A percentile compares a stretch with the other conserved stretches of the same genome.
Conservation (phyloP, 1,140 invertebrate species). For the Drosophila novamexicana region DNA sequence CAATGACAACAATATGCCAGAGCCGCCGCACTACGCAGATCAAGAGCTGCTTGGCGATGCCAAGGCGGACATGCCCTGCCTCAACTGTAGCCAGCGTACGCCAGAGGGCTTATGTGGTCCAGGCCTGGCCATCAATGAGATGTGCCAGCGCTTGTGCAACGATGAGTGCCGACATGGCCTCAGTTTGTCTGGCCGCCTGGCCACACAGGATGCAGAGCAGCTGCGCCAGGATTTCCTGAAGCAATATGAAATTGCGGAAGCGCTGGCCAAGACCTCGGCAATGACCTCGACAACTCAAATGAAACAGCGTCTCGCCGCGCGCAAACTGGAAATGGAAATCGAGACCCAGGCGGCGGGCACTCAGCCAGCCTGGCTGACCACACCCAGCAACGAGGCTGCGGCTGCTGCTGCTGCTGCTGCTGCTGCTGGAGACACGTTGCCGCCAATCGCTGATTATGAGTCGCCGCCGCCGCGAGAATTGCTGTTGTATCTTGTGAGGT, state of each 20-base stretch:
- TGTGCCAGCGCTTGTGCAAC: constrained; percentile 70
- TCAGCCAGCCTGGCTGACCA: constrained; percentile 50
- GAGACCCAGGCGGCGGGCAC: constrained; percentile 48
- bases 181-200: constrained; percentile 56
- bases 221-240: constrained; percentile 84
- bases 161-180: constrained; percentile 67
- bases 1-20: constrained; percentile 9
- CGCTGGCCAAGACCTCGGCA: constrained; percentile 86
- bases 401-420: constrained; percentile 25
- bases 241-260: constrained; percentile 86
- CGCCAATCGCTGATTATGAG: constrained; percentile 84
- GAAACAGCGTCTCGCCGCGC: constrained; percentile 85
- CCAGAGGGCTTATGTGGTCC: constrained; percentile 30
- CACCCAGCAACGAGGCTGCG: constrained; percentile 42
- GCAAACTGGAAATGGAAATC: constrained; percentile 85
- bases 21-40: constrained; percentile 26
- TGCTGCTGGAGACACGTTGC: constrained; percentile 65
- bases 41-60: constrained; percentile 44
- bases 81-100: constrained; percentile 56
- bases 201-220: constrained; percentile 23
- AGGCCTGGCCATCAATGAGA: constrained; percentile 68
- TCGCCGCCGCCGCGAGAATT: constrained; percentile 86
- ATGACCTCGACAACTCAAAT: constrained; percentile 86
- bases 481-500: constrained; percentile 88
- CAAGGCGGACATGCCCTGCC: constrained; percentile 46